Evolutionary conservation across 1,140 invertebrate species (phyloP).

Genomic region (Oryzaephilus surinamensis): DNA sequence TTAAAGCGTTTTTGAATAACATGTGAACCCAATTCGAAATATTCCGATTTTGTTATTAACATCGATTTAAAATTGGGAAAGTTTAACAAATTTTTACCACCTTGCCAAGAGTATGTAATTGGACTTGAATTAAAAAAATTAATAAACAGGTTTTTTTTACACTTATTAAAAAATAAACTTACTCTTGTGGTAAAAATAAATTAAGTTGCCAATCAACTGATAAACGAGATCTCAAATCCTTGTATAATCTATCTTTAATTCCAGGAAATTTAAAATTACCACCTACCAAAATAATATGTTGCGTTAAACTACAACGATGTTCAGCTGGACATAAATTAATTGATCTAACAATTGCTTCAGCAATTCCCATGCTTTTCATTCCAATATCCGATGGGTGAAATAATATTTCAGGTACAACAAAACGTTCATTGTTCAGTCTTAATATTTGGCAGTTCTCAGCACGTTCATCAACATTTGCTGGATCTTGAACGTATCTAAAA

Average conservation of each 20-base stretch:
- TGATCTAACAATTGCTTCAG: constrained; percentile 74
- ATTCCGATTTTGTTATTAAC: constrained; percentile 72
- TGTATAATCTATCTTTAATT: constrained; percentile 69
- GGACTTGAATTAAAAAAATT: constrained; percentile 43
- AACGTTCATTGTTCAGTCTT: constrained; percentile 83
- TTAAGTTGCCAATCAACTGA: constrained; percentile 66
- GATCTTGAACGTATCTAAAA: constrained; percentile 29
- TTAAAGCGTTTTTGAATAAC: constrained; percentile 29
- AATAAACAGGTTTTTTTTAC: background rate
- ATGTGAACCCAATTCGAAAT: constrained; percentile 68
- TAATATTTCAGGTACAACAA: constrained; percentile 87
- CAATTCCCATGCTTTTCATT: constrained; percentile 87
- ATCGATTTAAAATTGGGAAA: constrained; percentile 63
- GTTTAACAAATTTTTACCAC: constrained; percentile 64
- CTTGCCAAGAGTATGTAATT: constrained; percentile 77
- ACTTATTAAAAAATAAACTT: constrained; percentile 8
- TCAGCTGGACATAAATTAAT: constrained; percentile 64
- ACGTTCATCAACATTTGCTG: constrained; percentile 40
- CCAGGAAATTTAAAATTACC: constrained; percentile 77
- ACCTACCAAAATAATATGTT: constrained; percentile 88
- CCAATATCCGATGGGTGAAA: constrained; percentile 94
- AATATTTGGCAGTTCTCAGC: constrained; percentile 68
- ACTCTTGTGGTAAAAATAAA: constrained; percentile 59
- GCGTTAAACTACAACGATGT: constrained; percentile 68
- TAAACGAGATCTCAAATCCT: constrained; percentile 68